Evolutionary conservation across 2,888 invertebrate genomes (phyloP).

Genomic region (Schizaphis graminum): DNA sequence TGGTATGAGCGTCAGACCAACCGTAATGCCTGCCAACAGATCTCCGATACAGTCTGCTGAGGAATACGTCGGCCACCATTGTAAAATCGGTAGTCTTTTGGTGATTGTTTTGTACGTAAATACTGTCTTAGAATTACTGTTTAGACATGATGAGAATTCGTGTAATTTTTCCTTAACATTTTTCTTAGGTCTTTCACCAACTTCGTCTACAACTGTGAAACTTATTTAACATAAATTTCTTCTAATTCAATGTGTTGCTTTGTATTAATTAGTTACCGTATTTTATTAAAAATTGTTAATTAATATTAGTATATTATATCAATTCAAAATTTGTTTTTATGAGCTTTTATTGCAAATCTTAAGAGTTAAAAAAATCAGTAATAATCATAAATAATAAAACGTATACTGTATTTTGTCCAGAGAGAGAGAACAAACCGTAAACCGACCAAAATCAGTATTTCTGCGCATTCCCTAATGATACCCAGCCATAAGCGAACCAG

Average conservation of each 20-base stretch:
- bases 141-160: conserved; percentile 70
- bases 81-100: conserved; percentile 81
- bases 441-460: too few relatives aligned
- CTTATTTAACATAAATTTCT: conserved; percentile 40
- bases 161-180: conserved; percentile 70
- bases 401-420: neutral
- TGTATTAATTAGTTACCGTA: neutral
- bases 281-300: neutral
- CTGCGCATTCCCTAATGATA: too few relatives aligned
- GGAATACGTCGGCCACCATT: conserved; percentile 85
- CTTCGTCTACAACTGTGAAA: conserved; percentile 73
- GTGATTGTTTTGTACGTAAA: conserved; percentile 81
- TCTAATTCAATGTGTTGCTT: neutral
- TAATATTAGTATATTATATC: neutral
- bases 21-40: conserved; percentile 90
- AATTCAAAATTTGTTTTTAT: neutral
- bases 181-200: conserved; percentile 70
- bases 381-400: neutral
- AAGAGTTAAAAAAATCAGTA: neutral
- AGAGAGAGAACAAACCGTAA: too few relatives aligned
- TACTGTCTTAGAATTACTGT: conserved; percentile 72
- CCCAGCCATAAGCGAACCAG: too few relatives aligned
- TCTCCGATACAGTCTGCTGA: conserved; percentile 84
- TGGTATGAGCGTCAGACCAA: conserved; percentile 93
- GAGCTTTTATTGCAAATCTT: neutral